Evolutionary conservation across 2,113 vertebrate species (phyloP).

Genomic region (Pandion haliaetus): DNA sequence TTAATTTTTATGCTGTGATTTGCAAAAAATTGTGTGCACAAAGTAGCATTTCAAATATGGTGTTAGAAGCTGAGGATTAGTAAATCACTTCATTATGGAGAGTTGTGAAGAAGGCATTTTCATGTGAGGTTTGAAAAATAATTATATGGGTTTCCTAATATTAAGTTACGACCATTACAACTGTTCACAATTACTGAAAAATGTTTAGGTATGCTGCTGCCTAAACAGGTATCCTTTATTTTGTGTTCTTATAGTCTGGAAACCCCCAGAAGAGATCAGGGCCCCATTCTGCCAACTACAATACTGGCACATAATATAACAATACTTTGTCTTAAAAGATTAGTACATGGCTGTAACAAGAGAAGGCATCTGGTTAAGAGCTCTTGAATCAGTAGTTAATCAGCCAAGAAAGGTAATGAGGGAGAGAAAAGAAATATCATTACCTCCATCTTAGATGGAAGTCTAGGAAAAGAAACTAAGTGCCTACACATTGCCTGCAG

Average conservation of each 20-base stretch:
- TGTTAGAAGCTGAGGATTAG: background rate
- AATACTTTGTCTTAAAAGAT: background rate
- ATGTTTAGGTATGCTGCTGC: background rate
- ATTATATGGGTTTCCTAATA: background rate
- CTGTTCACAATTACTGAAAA: background rate
- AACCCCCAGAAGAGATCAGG: background rate
- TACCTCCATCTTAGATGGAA: background rate
- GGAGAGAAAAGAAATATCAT: background rate
- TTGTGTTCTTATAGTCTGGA: background rate
- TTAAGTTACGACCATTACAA: background rate
- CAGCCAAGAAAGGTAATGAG: background rate
- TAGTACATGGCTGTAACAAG: accelerated
- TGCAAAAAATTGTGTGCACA: background rate
- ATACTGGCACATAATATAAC: background rate
- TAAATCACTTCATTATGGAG: background rate
- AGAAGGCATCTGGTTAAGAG: background rate
- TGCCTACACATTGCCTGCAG: background rate
- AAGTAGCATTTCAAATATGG: accelerated
- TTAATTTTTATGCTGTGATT: background rate
- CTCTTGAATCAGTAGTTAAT: constrained; percentile 1
- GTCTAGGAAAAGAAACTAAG: background rate
- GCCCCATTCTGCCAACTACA: background rate
- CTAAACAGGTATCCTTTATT: background rate
- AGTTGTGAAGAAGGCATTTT: accelerated
- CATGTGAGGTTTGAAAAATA: background rate